phyloP scores from a whole-genome alignment of 2,113 vertebrate genomes.

The Cololabis saira region DNA sequence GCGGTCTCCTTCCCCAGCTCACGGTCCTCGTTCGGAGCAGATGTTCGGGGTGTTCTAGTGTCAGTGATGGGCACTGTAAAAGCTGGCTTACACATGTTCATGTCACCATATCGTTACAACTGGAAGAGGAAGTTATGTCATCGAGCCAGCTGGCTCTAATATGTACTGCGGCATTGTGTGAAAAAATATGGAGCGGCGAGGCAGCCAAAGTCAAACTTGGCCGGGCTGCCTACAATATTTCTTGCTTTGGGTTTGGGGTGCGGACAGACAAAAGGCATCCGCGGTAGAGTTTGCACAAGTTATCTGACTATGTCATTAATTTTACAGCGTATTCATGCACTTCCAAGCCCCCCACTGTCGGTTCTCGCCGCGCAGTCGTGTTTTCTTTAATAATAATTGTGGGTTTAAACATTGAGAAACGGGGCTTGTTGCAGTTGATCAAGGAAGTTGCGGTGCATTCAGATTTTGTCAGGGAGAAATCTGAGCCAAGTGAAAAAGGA shows the following conservation, averaged over 20 bases:
- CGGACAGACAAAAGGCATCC: constrained; percentile 27
- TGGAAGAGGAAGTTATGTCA: constrained; percentile 75
- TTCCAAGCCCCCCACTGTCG: background rate
- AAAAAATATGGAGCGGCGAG: constrained; percentile 50
- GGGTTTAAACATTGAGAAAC: constrained; percentile 55
- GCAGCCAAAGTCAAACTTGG: constrained; percentile 45
- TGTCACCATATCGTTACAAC: constrained; percentile 68
- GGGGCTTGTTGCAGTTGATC: constrained; percentile 51
- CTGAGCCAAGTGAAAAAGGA: constrained; percentile 64
- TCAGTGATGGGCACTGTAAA: constrained; percentile 79
- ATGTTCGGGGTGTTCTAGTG: constrained; percentile 60
- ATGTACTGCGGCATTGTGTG: constrained; percentile 49
- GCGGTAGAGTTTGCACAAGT: constrained; percentile 30
- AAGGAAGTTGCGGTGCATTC: constrained; percentile 71
- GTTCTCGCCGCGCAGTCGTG: constrained; percentile 28
- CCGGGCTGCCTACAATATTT: constrained; percentile 14
- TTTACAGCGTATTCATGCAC: constrained; percentile 17
- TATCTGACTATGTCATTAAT: constrained; percentile 29
- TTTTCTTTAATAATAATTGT: constrained; percentile 63
- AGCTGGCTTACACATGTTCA: constrained; percentile 69
- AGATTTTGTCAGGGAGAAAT: constrained; percentile 68
- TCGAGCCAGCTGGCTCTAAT: constrained; percentile 71
- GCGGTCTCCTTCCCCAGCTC: constrained; percentile 7
- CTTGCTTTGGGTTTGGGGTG: constrained; percentile 19
- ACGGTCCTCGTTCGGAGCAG: constrained; percentile 59